These are phyloP conservation scores for Platysteira castanea DNA, from an alignment of 2,113 vertebrate species.

Conservation along the genomic window DNA sequence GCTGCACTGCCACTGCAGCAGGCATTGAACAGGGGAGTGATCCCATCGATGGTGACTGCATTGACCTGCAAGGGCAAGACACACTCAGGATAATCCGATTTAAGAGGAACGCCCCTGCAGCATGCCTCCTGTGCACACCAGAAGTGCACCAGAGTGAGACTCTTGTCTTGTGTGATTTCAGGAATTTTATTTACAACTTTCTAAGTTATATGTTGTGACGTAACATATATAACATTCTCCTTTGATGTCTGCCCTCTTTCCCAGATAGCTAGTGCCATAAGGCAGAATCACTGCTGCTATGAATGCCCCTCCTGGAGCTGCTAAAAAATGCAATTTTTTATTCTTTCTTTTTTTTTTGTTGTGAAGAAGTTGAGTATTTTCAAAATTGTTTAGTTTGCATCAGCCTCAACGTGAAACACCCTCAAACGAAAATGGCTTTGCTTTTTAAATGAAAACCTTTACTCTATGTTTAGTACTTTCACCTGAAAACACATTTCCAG, in stretches of 20 bases:
- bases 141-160: not conserved
- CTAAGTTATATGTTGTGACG: not conserved
- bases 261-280: not conserved
- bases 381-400: not conserved
- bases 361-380: not conserved
- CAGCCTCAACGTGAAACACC: not conserved
- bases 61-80: conserved; percentile 72
- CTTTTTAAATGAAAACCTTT: not conserved
- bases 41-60: conserved; percentile 77
- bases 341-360: not conserved
- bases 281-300: not conserved
- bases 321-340: not conserved
- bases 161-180: not conserved
- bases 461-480: not conserved
- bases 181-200: not conserved
- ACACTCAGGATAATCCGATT: rapidly evolving
- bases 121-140: not conserved
- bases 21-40: conserved; percentile 86
- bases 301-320: not conserved
- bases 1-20: conserved; percentile 84
- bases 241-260: not conserved
- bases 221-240: not conserved
- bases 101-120: not conserved
- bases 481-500: not conserved
- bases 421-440: not conserved